Evolutionary conservation across 2,797 vertebrate genomes (phyloP).

Genomic region (Sebastes vulpes): DNA sequence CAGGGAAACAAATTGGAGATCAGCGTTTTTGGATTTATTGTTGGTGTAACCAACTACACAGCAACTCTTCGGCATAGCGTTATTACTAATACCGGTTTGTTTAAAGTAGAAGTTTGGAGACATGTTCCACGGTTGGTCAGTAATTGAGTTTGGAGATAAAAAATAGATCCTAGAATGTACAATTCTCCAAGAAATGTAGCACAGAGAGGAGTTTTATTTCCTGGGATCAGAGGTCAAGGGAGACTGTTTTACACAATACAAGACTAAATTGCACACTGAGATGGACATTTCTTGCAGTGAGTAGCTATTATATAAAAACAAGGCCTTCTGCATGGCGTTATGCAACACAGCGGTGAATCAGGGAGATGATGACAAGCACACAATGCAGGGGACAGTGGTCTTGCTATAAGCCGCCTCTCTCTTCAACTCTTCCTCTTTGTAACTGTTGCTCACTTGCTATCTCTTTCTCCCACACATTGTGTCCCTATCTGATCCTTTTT

Average conservation of each 20-base stretch:
- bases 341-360: constrained; percentile 42
- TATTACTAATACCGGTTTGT: no score
- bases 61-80: no score
- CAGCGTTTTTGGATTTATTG: no score
- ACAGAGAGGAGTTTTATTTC: neutral
- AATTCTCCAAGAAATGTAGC: neutral
- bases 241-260: neutral
- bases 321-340: constrained; percentile 37
- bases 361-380: constrained; percentile 41
- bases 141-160: neutral
- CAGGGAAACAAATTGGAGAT: no score
- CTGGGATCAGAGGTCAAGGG: neutral
- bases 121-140: neutral
- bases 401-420: constrained; percentile 17
- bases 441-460: neutral
- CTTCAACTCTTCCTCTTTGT: neutral
- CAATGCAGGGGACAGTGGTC: constrained; percentile 18
- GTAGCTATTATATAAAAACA: constrained; percentile 40
- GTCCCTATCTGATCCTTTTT: neutral
- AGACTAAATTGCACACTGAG: neutral
- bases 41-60: no score
- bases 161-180: neutral
- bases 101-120: no score
- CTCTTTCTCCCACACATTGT: neutral
- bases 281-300: constrained; percentile 26